Base-by-base conservation (phyloP, 2,888 invertebrate genomes). In the Melieria picta region DNA sequence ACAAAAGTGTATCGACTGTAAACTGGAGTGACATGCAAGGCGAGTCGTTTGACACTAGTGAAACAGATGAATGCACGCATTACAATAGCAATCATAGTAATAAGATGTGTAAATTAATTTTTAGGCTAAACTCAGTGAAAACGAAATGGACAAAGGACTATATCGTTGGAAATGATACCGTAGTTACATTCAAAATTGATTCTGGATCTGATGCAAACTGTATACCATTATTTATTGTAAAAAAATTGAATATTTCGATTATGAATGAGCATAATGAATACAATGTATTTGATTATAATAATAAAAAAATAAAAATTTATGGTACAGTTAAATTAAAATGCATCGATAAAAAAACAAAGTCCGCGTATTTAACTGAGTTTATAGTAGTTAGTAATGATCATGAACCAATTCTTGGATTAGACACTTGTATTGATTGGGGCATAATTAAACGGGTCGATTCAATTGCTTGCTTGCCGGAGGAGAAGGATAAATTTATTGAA, bases 191-290 rank as follows among this genome's bases (percentile, higher is more conserved):
- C 67, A 77, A 74, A 52, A 50, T 75, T 4, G 72, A 76, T 65
- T 74, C 75, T 9, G 74, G 75, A 62, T 47, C 76, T 10, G 76
- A 77, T 65, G 73, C 74, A 1, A 75, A 77, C 55, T 76, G 76
- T 56, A 64, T 76, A 68, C 74, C 72, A 16, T 43, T 70, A 5
- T 56, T 65, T 46, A 30, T 75, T n/a, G 46, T 66, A 30, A 65
- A 64, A 66, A 73, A 66, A 58, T 50, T 74, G 7, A 65, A 69
- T 46, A 56, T 65, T 30, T 55, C 72, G 74, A 69, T 73, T 16
- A 72, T 47, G 16, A 56, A 64, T 62, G 4, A 63, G 57, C 45
- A 62, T 4, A 65, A 58, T 64, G 61, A 71, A 46, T 69, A 74
- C 55, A 42, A 47, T 57, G 74, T 74, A 56, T 69, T 69, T 4